phyloP scores from a whole-genome alignment of 2,113 vertebrate species.

The Tenrec ecaudatus region DNA sequence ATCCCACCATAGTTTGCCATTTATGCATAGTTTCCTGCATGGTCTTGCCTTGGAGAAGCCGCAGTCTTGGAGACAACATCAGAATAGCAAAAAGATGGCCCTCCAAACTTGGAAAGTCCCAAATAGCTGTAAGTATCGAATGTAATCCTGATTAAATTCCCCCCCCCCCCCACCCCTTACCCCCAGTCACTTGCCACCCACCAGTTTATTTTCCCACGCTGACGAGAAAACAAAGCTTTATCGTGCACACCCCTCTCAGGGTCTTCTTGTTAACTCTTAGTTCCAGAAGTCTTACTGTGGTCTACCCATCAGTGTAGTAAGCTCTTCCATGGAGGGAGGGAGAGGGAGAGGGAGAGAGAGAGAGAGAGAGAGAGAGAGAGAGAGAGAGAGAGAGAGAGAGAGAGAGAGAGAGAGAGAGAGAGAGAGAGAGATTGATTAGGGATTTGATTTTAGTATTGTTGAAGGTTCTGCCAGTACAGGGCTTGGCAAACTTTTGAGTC shows the following conservation, averaged over 20 bases:
- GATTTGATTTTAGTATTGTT: neutral
- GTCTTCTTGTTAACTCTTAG: neutral
- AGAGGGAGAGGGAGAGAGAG: too few species aligned
- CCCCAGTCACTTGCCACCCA: neutral
- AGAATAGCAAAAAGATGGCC: too few species aligned
- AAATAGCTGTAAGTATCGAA: neutral
- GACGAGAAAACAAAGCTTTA: neutral
- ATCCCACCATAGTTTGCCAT: neutral
- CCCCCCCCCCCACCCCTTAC: too few species aligned
- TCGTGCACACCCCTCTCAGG: fast-evolving
- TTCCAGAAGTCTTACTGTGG: neutral
- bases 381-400: too few species aligned
- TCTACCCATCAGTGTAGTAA: neutral
- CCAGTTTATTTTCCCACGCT: slow-evolving; percentile 2
- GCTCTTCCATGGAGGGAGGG: too few species aligned
- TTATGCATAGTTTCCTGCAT: neutral
- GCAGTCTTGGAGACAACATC: neutral
- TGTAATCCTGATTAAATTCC: neutral
- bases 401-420: too few species aligned
- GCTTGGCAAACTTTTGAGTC: too few species aligned
- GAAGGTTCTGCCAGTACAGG: too few species aligned
- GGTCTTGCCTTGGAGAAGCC: neutral
- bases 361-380: too few species aligned
- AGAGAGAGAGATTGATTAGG: neutral
- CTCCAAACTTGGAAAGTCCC: neutral